A percentile compares a stretch with the other conserved stretches of the same genome.
Conservation (phyloP, 2,888 invertebrate species). For the Meteorus colon region DNA sequence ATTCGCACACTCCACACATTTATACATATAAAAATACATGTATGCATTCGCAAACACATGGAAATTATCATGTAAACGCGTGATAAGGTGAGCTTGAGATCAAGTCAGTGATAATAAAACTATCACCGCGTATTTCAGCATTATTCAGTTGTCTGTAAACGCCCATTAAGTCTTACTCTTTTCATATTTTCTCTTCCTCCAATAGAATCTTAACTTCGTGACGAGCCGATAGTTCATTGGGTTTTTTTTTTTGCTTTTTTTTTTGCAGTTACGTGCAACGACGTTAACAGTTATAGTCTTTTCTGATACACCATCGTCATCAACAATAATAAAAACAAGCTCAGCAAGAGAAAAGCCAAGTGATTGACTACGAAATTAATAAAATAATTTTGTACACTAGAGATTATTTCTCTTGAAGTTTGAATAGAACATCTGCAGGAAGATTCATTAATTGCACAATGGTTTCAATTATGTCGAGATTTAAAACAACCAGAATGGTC, state of each 20-base stretch:
- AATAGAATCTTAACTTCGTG: background rate
- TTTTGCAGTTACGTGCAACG: background rate
- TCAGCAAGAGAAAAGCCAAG: background rate
- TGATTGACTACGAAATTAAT: background rate
- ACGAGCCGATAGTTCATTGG: background rate
- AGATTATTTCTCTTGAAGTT: background rate
- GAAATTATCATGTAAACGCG: background rate
- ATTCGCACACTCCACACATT: background rate
- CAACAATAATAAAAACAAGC: background rate
- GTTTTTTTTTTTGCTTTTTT: background rate
- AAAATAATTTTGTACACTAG: background rate
- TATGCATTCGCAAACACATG: background rate
- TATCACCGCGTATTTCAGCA: background rate
- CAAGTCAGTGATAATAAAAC: conserved; percentile 1
- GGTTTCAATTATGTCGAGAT: conserved; percentile 31
- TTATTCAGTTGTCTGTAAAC: background rate
- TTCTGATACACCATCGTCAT: background rate
- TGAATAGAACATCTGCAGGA: no score
- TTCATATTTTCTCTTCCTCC: background rate
- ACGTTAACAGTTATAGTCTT: background rate
- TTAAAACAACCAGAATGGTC: conserved; percentile 12
- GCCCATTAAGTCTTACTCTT: background rate
- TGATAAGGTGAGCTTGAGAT: conserved; percentile 9
- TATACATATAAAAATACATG: background rate
- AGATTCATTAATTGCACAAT: background rate